Conservation (phyloP, 2,797 vertebrate genomes). For the Poecilia velifera region DNA sequence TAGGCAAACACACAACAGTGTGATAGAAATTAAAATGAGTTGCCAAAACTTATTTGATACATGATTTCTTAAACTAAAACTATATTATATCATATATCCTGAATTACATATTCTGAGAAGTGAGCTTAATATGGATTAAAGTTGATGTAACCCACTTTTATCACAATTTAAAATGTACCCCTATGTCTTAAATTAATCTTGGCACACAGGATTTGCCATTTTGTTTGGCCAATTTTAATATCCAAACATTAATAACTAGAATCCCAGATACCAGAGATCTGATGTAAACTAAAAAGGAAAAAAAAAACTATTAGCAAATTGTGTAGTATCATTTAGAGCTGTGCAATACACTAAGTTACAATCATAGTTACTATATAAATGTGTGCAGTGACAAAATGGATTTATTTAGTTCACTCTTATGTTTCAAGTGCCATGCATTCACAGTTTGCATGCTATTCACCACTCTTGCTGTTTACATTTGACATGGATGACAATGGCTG, state of each 20-base stretch:
- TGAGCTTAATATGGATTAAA: not conserved
- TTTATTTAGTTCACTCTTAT: not conserved
- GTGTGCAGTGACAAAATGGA: not conserved
- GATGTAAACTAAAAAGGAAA: not conserved
- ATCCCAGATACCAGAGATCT: not conserved
- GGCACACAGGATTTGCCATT: not conserved
- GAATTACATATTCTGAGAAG: not conserved
- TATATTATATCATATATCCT: not conserved
- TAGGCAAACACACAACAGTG: not conserved
- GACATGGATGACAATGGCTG: not conserved
- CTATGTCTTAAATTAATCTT: not conserved
- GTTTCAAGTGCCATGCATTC: not conserved
- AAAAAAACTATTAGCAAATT: not conserved
- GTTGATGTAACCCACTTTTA: not conserved
- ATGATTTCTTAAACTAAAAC: not conserved
- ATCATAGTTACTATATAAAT: not conserved
- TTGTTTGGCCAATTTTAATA: not conserved
- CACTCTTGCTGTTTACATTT: not conserved
- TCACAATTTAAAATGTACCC: not conserved
- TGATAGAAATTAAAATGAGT: not conserved
- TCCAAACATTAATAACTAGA: not conserved
- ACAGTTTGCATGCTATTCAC: not conserved
- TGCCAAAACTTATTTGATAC: not conserved
- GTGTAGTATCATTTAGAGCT: not conserved
- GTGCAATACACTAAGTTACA: not conserved